Conservation (phyloP, 2,113 vertebrate species). For the Piliocolobus tephrosceles region DNA sequence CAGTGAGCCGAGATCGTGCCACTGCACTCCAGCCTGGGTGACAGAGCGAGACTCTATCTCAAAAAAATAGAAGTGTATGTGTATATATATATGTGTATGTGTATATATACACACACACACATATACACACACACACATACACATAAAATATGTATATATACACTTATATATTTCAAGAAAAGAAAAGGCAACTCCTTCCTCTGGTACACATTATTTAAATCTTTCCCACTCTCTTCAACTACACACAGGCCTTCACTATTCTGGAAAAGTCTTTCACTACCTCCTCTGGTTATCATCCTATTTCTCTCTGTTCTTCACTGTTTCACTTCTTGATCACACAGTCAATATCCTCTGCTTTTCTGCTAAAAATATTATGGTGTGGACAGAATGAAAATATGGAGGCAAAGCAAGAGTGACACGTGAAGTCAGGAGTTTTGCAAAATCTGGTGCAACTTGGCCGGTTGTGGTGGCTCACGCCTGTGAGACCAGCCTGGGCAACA, state of each 20-base stretch:
- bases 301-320: conserved; percentile 6
- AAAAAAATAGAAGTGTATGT: too few relatives aligned
- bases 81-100: background rate
- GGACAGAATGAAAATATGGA: background rate
- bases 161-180: background rate
- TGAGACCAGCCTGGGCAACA: too few relatives aligned
- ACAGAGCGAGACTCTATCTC: too few relatives aligned
- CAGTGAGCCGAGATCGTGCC: too few relatives aligned
- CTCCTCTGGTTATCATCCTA: background rate
- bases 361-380: background rate
- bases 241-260: background rate
- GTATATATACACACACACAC: background rate
- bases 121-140: too few relatives aligned
- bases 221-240: background rate
- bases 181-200: background rate
- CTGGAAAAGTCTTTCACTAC: background rate
- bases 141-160: background rate
- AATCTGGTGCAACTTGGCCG: background rate
- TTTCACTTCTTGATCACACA: background rate
- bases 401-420: background rate
- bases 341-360: background rate
- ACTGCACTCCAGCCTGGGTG: too few relatives aligned
- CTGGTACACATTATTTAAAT: conserved; percentile 6
- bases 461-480: too few relatives aligned
- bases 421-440: background rate